A percentile compares a stretch with the other conserved stretches of the same genome.
These are phyloP conservation scores for Apotomis capreana DNA, from an alignment of 2,888 invertebrate species.

Conservation along the genomic window DNA sequence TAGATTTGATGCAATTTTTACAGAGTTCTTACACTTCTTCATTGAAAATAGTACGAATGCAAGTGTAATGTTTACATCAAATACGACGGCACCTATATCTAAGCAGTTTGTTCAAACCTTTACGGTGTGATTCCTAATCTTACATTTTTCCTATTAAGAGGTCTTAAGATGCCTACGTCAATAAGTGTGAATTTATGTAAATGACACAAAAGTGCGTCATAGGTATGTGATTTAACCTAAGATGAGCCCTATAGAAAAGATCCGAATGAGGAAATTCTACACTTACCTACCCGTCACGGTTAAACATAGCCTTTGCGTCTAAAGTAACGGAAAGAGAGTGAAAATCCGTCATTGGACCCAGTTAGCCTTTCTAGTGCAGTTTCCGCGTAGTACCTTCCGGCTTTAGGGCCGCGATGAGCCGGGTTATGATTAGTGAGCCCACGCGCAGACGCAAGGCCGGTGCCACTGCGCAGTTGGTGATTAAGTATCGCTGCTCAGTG, in stretches of 20 bases:
- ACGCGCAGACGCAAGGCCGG: conserved; percentile 74
- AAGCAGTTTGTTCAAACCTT: no score
- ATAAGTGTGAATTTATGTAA: neutral
- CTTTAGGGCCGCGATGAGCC: conserved; percentile 63
- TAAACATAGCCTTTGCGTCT: neutral
- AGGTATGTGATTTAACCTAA: neutral
- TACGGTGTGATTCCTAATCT: no score
- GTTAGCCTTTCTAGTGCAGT: conserved; percentile 37
- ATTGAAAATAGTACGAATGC: no score
- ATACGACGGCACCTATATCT: no score
- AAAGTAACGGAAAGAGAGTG: conserved; percentile 21
- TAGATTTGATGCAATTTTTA: no score
- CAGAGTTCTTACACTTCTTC: no score
- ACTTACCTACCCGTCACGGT: no score
- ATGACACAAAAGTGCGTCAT: neutral
- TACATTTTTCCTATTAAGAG: no score
- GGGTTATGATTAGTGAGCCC: conserved; percentile 73
- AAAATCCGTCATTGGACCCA: conserved; percentile 34
- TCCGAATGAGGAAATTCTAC: neutral
- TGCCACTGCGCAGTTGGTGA: conserved; percentile 79
- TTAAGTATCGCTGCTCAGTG: conserved; percentile 72
- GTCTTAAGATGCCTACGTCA: no score
- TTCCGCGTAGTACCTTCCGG: conserved; percentile 46
- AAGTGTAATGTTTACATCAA: no score
- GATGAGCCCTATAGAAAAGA: neutral